Conservation (phyloP, 1,140 invertebrate genomes). For the Drosophila arawakana region DNA sequence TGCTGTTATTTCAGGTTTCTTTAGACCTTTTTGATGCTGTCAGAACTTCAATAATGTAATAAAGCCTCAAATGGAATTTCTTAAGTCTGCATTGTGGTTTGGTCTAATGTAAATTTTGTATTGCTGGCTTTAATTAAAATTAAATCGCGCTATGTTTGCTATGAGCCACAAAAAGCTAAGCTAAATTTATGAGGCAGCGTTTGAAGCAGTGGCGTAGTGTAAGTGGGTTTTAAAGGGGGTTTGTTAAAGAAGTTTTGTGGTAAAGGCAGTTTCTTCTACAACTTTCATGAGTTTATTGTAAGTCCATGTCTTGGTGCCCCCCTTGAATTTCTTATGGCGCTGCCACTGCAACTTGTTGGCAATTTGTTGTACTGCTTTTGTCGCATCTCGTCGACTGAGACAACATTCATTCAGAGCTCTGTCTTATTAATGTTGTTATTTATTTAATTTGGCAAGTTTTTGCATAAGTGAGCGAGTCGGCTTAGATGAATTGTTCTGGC, state of each 20-base stretch:
- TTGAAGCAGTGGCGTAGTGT: constrained; percentile 13
- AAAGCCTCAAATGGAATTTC: constrained; percentile 11
- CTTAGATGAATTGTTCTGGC: constrained; percentile 33
- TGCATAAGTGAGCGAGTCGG: constrained; percentile 30
- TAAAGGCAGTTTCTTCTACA: not conserved
- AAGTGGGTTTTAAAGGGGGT: not conserved
- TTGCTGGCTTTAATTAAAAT: constrained; percentile 45
- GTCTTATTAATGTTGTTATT: constrained; percentile 8
- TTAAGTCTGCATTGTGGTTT: constrained; percentile 26
- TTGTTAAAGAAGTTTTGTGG: not conserved
- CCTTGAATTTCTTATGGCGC: not conserved
- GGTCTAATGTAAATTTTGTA: constrained; percentile 35
- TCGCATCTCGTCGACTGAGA: constrained; percentile 31
- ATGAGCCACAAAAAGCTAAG: constrained; percentile 32
- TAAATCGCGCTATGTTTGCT: constrained; percentile 39
- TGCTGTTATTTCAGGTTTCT: constrained; percentile 31
- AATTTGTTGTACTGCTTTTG: constrained; percentile 35
- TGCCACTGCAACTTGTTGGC: constrained; percentile 34
- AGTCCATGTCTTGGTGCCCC: not conserved
- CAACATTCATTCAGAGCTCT: constrained; percentile 39
- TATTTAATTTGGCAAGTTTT: constrained; percentile 28
- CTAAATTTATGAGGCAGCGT: constrained; percentile 39
- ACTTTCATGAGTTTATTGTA: not conserved
- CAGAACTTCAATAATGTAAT: constrained; percentile 20
- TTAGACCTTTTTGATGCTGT: constrained; percentile 2